Base-by-base conservation (phyloP, 2,113 vertebrate species). In the Globicephala melas region DNA sequence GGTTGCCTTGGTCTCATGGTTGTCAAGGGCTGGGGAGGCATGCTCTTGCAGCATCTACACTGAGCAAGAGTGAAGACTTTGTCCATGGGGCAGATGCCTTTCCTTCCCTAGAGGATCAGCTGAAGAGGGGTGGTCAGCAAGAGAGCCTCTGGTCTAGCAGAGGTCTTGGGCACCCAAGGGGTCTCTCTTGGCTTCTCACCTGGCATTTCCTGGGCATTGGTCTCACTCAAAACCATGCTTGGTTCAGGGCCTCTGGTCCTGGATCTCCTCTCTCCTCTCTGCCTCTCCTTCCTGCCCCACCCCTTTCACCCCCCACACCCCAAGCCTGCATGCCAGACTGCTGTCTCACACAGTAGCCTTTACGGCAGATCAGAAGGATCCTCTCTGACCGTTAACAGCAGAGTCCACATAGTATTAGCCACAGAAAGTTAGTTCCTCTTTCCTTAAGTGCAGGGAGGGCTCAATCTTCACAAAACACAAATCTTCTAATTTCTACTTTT, bases 141-240 rank as follows among this genome's bases (percentile, higher is more conserved):
- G 70, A n/a, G 15, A 74, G 13, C 31, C 62, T 55, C 38, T 23
- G 8, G 13, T 23, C 26, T 6, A 9, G 62, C 36, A 70, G 82
- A 68, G 63, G 62, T 5, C 10, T 0, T 7, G 44, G 68, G 38
- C 25, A 1, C 25, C 18, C 1, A 1, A 31, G 20, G 4, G 28
- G 18, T 6, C 36, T 20, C 38, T 86, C 25, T 17, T 17, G n/a
- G 21, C 38, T 15, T 58, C 36, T 94, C 5, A 31, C 47, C 80
- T 18, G 47, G 82, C 12, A 23, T 65, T 82, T 89, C 36, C 60
- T 41, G 82, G 53, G 2, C 44, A 13, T 4, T 11, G 36, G 21
- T 68, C 31, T 31, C 53, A 53, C 58, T 53, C 15, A 38, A n/a
- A 17, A 12, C 38, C 36, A 53, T 33, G 25, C 13, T 77, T 33